phyloP scores from a whole-genome alignment of 2,113 vertebrate species.

The Cyphotilapia sp. region DNA sequence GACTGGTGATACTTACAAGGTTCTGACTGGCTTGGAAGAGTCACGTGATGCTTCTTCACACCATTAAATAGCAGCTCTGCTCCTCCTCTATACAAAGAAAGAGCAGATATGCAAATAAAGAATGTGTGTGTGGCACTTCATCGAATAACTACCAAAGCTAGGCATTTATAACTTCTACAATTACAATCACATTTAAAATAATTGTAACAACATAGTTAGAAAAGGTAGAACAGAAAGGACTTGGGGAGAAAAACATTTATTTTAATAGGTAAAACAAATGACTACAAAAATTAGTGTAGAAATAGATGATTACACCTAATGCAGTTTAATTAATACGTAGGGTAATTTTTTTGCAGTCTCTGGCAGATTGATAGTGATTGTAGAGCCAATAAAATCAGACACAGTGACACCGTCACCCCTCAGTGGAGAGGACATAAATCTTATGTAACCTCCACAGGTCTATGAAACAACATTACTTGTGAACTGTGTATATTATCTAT shows the following conservation, averaged over 20 bases:
- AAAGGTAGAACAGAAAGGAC: background rate
- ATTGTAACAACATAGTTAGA: background rate
- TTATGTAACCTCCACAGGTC: background rate
- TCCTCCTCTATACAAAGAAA: slow-evolving; percentile 77
- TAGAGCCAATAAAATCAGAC: background rate
- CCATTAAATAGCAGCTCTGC: slow-evolving; percentile 91
- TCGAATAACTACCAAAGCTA: background rate
- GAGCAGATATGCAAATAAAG: background rate
- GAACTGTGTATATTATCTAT: background rate
- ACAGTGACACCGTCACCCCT: background rate
- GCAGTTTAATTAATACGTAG: background rate
- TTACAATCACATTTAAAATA: background rate
- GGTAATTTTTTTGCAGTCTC: background rate
- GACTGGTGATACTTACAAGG: slow-evolving; percentile 85
- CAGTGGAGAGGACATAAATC: background rate
- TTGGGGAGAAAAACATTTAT: background rate
- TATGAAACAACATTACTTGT: background rate
- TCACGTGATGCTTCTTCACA: slow-evolving; percentile 88
- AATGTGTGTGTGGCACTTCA: background rate
- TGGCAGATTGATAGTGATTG: background rate
- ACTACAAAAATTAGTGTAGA: background rate
- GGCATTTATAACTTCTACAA: background rate
- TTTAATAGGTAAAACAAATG: background rate
- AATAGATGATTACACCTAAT: background rate
- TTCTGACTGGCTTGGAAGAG: slow-evolving; percentile 80